Evolutionary conservation across 2,888 invertebrate species (phyloP).

Genomic region (Sphaerophoria rueppellii): DNA sequence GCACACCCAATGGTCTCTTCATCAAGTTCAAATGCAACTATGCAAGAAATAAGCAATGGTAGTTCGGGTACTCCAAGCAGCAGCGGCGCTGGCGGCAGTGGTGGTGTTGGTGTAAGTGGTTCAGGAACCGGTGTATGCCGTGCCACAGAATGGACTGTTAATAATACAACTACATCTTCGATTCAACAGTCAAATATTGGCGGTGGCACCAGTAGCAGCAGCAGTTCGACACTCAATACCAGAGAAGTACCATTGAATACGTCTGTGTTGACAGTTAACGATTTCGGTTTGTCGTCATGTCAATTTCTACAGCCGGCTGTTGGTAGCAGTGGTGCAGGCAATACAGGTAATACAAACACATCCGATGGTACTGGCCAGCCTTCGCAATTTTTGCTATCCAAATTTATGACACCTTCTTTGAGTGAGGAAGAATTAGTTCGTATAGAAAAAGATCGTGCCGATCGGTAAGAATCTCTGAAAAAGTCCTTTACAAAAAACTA

Average conservation of each 20-base stretch:
- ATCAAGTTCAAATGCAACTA: slow-evolving; percentile 84
- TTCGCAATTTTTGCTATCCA: slow-evolving; percentile 81
- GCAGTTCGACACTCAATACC: slow-evolving; percentile 80
- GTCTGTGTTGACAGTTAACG: slow-evolving; percentile 76
- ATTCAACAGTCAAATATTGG: slow-evolving; percentile 80
- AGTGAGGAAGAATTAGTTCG: slow-evolving; percentile 83
- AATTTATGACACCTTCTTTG: slow-evolving; percentile 84
- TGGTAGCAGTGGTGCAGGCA: slow-evolving; percentile 75
- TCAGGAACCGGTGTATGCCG: slow-evolving; percentile 75
- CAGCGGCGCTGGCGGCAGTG: slow-evolving; percentile 68
- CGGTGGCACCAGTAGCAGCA: slow-evolving; percentile 79
- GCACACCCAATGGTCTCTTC: slow-evolving; percentile 87
- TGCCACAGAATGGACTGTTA: slow-evolving; percentile 80
- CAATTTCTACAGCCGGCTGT: slow-evolving; percentile 76
- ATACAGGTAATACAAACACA: slow-evolving; percentile 73
- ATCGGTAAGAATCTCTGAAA: slow-evolving; percentile 79
- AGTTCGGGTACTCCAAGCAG: slow-evolving; percentile 74
- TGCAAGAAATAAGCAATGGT: slow-evolving; percentile 82
- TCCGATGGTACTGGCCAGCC: slow-evolving; percentile 74
- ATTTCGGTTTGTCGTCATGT: slow-evolving; percentile 76
- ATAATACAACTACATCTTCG: slow-evolving; percentile 78
- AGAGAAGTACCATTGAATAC: slow-evolving; percentile 80
- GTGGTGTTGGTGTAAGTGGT: too few relatives aligned
- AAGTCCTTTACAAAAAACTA: neutral
- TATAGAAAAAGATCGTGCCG: slow-evolving; percentile 84